phyloP scores from a whole-genome alignment of 2,888 invertebrate species.

The Hyppa rectilinea region DNA sequence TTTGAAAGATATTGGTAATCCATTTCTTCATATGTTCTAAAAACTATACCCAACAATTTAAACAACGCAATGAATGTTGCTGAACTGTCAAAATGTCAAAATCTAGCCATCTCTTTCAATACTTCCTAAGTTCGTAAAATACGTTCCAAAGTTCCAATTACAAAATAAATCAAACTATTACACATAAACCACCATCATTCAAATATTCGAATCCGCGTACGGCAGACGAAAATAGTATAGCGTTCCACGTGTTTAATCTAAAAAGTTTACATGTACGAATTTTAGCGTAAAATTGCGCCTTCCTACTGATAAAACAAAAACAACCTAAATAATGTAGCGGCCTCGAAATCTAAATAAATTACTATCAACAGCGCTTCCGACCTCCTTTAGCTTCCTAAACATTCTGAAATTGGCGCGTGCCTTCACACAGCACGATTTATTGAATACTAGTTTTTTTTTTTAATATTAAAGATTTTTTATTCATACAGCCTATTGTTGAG shows the following conservation, averaged over 20 bases:
- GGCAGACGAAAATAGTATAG: slow-evolving; percentile 51
- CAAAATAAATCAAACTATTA: slow-evolving; percentile 2
- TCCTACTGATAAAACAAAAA: slow-evolving; percentile 89
- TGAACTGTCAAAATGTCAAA: no score
- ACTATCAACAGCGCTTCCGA: slow-evolving; percentile 88
- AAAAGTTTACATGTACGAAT: slow-evolving; percentile 71
- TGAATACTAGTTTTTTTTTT: slow-evolving; percentile 34
- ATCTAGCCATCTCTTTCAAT: no score
- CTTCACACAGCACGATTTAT: slow-evolving; percentile 68
- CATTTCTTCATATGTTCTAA: no score
- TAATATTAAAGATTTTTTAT: slow-evolving; percentile 1
- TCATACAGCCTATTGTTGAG: slow-evolving; percentile 26
- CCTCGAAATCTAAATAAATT: slow-evolving; percentile 90
- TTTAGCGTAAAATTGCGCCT: slow-evolving; percentile 86
- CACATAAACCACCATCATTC: slow-evolving; percentile 2
- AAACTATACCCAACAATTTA: no score
- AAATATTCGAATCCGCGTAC: slow-evolving; percentile 11
- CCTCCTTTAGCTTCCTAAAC: slow-evolving; percentile 88
- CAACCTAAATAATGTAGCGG: slow-evolving; percentile 88
- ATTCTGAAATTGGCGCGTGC: slow-evolving; percentile 76
- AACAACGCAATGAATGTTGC: no score
- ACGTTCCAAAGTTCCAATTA: neutral
- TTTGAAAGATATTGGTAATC: no score
- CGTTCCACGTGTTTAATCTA: slow-evolving; percentile 73
- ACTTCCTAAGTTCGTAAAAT: neutral